phyloP scores from a whole-genome alignment of 1,140 invertebrate genomes.

The Zaprionus camerounensis region DNA sequence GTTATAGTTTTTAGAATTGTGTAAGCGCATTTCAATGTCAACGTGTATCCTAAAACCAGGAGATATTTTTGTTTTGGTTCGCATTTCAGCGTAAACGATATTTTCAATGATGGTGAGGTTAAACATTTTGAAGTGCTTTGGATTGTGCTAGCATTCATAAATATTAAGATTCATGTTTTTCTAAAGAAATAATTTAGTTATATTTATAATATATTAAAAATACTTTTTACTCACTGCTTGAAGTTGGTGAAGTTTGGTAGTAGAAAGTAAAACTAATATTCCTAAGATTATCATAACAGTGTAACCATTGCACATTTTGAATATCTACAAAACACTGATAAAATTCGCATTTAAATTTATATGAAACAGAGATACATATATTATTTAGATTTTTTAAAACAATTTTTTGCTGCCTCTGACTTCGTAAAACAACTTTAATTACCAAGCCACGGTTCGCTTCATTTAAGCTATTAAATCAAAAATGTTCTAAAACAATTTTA shows the following conservation, averaged over 20 bases:
- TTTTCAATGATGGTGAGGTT: conserved; percentile 28
- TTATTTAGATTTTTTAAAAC: background rate
- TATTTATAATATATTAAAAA: background rate
- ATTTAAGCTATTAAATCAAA: background rate
- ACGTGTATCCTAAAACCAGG: conserved; percentile 37
- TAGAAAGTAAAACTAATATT: conserved; percentile 4
- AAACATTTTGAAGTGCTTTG: conserved; percentile 34
- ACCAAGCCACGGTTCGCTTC: background rate
- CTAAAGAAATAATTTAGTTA: conserved; percentile 15
- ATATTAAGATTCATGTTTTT: conserved; percentile 28
- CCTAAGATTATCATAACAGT: background rate
- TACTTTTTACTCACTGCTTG: background rate
- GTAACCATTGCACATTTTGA: conserved; percentile 1
- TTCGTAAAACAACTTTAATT: background rate
- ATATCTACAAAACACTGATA: background rate
- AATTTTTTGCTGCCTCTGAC: background rate
- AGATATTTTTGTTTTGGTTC: conserved; percentile 28
- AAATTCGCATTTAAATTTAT: background rate
- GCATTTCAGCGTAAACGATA: conserved; percentile 35
- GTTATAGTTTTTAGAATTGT: conserved; percentile 41
- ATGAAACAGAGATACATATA: background rate
- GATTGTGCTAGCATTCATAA: conserved; percentile 29
- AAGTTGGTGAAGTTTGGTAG: background rate
- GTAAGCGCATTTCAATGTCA: conserved; percentile 45
- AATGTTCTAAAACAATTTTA: background rate